These are phyloP conservation scores for Spilogale gracilis DNA, from an alignment of 2,113 vertebrate species.

Conservation along the genomic window DNA sequence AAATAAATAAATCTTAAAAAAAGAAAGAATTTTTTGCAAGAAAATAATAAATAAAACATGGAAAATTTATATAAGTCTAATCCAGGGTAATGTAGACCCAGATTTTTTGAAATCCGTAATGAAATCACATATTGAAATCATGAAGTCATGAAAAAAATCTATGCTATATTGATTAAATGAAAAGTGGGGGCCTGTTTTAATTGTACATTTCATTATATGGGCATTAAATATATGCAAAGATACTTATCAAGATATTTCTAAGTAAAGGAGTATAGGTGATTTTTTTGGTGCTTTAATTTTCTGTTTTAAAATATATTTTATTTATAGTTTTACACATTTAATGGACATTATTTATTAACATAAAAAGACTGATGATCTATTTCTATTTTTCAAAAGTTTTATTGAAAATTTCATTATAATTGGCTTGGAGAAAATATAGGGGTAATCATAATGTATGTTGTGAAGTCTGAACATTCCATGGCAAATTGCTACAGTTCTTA, in stretches of 20 bases:
- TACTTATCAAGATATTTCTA: constrained; percentile 43
- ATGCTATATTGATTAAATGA: neutral
- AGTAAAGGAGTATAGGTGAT: neutral
- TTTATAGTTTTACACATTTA: constrained; percentile 37
- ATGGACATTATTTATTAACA: constrained; percentile 28
- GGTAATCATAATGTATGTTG: neutral
- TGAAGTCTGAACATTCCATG: constrained; percentile 25
- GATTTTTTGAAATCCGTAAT: constrained; percentile 10
- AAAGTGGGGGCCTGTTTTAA: neutral
- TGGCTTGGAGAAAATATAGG: neutral
- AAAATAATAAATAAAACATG: neutral
- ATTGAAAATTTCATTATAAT: constrained; percentile 42
- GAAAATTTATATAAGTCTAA: neutral
- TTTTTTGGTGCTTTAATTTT: constrained; percentile 61
- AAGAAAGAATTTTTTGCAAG: neutral
- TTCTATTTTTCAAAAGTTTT: constrained; percentile 4
- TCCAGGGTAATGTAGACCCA: neutral
- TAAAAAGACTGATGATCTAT: constrained; percentile 25
- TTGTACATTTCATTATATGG: neutral
- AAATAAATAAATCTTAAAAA: too few relatives aligned
- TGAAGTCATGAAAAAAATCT: neutral
- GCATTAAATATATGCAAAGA: constrained; percentile 17
- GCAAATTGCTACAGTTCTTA: constrained; percentile 18
- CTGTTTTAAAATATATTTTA: constrained; percentile 4
- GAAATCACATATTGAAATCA: neutral